Evolutionary conservation across 2,888 invertebrate species (phyloP), one percentile per base, ranked within the genome.

Genomic region (Azorinus chamasolen): DNA sequence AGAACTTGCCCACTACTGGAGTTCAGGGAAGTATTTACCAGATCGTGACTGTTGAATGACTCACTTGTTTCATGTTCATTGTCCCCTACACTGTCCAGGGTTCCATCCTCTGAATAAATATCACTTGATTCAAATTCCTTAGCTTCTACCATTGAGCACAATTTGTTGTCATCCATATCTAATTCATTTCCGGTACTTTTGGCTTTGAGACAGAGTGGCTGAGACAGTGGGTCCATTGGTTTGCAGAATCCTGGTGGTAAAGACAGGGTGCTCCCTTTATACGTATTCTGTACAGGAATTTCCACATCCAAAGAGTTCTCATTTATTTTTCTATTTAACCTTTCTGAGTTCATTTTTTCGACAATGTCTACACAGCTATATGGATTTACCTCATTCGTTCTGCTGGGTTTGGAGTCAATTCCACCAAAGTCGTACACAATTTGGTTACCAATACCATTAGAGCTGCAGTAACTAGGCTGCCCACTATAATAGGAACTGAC

Each of bases 351-450:
- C 37, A 80, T 58, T 61, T 76, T 64, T 25, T 77, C 74, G 4
- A 83, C 75, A 51, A 85, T 79, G 57, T 85, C 73, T 2, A 83
- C 81, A 83, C 83, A 81, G 70, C 81, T 77, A 46, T 85, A 85
- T 14, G 85, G 85, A 58, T 70, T 80, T 16, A 79, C 75, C 20
- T 57, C 50, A 24, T 53, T 57, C 32, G 51, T 45, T 16, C 46
- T 53, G 22, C 6, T 55, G 3, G 10, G 16, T 25, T 53, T 41
- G 2, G 18, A 45, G 22, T 22, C 14, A 3, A 12, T 46, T 27
- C 27, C 53, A 18, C 46, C 61, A 37, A 43, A 22, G 27, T 32
- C 48, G 12, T 66, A 25, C 45, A 25, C 27, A n/a, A 24, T 43
- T 25, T 24, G 53, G 20, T 27, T 32, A 10, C 25, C 45, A 27